Evolutionary conservation across 2,888 invertebrate genomes (phyloP), one percentile per base, ranked within the genome.

Genomic region (Amphimallon solstitiale): DNA sequence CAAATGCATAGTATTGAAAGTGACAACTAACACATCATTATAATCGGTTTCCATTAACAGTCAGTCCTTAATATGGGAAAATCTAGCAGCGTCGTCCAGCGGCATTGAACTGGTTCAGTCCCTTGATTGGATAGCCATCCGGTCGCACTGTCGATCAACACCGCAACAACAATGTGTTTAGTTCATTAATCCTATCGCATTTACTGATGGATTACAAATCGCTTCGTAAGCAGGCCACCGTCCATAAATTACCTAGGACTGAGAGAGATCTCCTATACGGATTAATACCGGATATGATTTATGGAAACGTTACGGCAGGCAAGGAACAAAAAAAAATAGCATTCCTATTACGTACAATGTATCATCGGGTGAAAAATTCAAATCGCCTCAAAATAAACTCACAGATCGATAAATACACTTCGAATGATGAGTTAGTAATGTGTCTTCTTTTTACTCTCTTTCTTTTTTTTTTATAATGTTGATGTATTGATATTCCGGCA

Each of bases 151-250:
- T 64, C 66, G 56, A 63, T 66, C 63, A 63, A 23, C 59, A 45
- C 38, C 56, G 54, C 66, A 63, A 51, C 66, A 56, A 56, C 63
- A 63, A 52, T 62, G 54, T 54, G 54, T 66, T 62, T 63, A 66
- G 63, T 66, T 66, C 66, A 66, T 63, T 66, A 66, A 66, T 63
- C 63, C 66, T 46, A 62, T 66, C 62, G 56, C 54, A 66, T 66
- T 66, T 66, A 61, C 62, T 63, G 66, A 66, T 66, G 63, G 66
- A 66, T 66, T 66, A 63, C 66, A 56, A 49, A 66, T 56, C 56
- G 60, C 40, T 60, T 21, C 17, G 51, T 60, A 45, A 65, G 60
- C 65, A 56, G 49, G 23, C 21, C 10, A n/a, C 49, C 37, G 35
- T 40, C 56, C 56, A 56, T 56, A 56, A 56, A 56, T 56, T 56